Evolutionary conservation across 2,113 vertebrate genomes (phyloP).

Genomic region (Rhea pennata): DNA sequence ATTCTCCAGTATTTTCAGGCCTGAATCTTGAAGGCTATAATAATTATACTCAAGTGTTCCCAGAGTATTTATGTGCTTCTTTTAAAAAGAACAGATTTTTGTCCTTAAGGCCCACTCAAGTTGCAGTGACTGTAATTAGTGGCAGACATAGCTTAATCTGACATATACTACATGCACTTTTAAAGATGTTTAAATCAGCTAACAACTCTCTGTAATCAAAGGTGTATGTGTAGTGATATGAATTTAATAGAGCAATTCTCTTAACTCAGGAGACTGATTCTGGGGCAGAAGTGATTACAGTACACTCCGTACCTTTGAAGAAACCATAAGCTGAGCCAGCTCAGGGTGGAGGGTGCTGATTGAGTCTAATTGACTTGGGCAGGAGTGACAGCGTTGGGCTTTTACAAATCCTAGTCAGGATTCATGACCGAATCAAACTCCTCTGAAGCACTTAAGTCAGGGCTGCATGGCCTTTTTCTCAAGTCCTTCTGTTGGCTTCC

Average conservation of each 20-base stretch:
- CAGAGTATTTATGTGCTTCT: conserved; percentile 15
- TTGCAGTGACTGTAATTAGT: conserved; percentile 58
- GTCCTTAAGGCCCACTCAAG: conserved; percentile 31
- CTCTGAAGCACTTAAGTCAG: neutral
- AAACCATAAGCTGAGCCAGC: neutral
- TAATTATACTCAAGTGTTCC: conserved; percentile 60
- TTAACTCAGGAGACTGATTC: neutral
- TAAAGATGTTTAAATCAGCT: neutral
- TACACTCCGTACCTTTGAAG: neutral
- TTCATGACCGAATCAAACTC: neutral
- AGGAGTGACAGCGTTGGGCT: neutral
- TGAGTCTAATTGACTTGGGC: neutral
- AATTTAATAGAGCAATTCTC: neutral
- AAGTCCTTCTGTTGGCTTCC: neutral
- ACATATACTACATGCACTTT: neutral
- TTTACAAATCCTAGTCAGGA: neutral
- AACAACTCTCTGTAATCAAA: neutral
- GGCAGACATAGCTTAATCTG: conserved; percentile 27
- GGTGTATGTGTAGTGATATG: neutral
- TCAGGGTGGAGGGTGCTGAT: neutral
- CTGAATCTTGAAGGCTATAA: conserved; percentile 21
- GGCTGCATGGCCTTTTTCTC: neutral
- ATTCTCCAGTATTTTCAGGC: neutral
- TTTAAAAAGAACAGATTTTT: conserved; percentile 56
- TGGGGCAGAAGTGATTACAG: neutral